Percentiles rank a stretch among this genome's conserved stretches.
These are phyloP conservation scores for Chamaetylas fuelleborni DNA, from an alignment of 2,113 vertebrate species.

Conservation along the genomic window DNA sequence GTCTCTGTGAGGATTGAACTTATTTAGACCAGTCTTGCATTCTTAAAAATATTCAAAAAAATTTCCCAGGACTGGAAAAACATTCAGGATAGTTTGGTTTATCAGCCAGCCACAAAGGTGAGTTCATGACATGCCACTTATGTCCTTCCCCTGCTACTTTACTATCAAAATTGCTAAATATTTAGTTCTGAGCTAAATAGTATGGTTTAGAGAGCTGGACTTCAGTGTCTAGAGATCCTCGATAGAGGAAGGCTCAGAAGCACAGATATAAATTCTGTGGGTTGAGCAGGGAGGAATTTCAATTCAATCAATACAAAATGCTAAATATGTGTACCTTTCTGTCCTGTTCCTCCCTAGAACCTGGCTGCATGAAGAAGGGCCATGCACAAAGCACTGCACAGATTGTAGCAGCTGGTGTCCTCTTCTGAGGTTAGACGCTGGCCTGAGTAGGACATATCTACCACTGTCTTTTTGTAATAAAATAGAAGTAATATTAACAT, in stretches of 20 bases:
- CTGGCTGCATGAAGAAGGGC: background rate
- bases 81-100: background rate
- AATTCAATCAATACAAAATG: background rate
- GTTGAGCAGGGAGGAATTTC: background rate
- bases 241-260: background rate
- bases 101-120: background rate
- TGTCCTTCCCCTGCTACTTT: background rate
- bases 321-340: background rate
- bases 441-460: background rate
- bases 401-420: background rate
- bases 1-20: background rate
- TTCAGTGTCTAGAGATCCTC: background rate
- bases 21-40: background rate
- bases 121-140: background rate
- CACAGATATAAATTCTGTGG: background rate
- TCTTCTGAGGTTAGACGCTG: background rate
- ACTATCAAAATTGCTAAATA: background rate
- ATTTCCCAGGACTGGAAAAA: background rate
- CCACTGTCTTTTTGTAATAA: background rate
- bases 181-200: background rate
- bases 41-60: background rate
- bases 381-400: background rate
- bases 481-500: background rate
- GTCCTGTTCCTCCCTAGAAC: background rate
- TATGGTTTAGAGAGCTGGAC: background rate